These are phyloP conservation scores for Prionace glauca DNA, from an alignment of 2,797 vertebrate species.

Conservation along the genomic window DNA sequence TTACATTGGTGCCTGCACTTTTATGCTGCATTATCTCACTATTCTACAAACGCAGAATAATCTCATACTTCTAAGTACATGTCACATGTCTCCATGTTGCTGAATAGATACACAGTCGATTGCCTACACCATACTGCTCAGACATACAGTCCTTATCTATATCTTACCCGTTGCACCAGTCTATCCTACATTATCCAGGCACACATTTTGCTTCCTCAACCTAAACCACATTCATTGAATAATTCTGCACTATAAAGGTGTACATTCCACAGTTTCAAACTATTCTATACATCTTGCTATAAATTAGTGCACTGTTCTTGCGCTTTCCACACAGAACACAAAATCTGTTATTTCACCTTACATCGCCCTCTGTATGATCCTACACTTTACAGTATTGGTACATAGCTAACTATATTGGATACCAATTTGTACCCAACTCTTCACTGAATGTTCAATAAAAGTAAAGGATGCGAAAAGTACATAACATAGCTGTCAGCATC, in stretches of 20 bases:
- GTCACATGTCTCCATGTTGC: background rate
- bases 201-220: background rate
- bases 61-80: background rate
- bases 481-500: background rate
- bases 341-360: background rate
- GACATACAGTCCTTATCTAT: background rate
- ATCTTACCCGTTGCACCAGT: background rate
- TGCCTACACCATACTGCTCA: background rate
- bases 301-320: background rate
- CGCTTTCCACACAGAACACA: background rate
- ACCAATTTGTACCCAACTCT: background rate
- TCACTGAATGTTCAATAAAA: background rate
- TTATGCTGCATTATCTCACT: background rate
- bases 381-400: background rate
- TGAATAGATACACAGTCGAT: background rate
- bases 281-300: background rate
- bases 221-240: background rate
- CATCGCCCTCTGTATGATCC: background rate
- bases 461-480: background rate
- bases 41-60: background rate
- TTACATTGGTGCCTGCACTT: background rate
- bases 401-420: background rate
- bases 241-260: no score
- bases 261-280: background rate
- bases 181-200: background rate